Base-by-base conservation (phyloP, 2,113 vertebrate species). In the Dendrocopos noguchii region DNA sequence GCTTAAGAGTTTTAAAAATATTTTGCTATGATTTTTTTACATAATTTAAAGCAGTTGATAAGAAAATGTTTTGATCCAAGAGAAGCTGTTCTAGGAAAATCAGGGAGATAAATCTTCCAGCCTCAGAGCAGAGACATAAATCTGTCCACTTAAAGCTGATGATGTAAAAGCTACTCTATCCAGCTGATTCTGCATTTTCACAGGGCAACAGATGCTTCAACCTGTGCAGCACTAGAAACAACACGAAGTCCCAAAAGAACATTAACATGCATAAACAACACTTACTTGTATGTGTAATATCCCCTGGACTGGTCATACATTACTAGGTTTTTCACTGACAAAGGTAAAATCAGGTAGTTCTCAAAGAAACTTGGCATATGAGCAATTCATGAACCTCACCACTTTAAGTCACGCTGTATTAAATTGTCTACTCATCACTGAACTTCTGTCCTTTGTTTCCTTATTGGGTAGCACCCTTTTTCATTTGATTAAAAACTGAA, bases 111-210 rank as follows among this genome's bases (percentile, higher is more conserved):
- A 82, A 91, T 96, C 64, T 71, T 39, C 39, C 39, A 80, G 60
- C n/a, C 70, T 64, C 34, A 66, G 56, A 92, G 87, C 1, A 2
- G 19, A 73, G 33, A 95, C 56, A 84, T 90, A 93, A 95, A 96
- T 95, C 91, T 92, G 67, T 47, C 78, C 68, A 82, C 64, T 64
- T 64, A 65, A 87, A 73, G 71, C 80, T 36, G 80, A 88, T 79
- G 91, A 95, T 84, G 92, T 42, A 91, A 79, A 93, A 92, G 60
- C 34, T 77, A 59, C 60, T 93, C 84, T 55, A 77, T 59, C 31
- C 33, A 95, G 91, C 84, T 87, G 80, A 95, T 75, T 88, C 55
- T 88, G 86, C 74, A 84, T 55, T 95, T 96, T 91, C 80, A 91
- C 50, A 67, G 42, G 28, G 72, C 74, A 93, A 65, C 46, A 77